Evolutionary conservation across 2,797 vertebrate genomes (phyloP), one percentile per base, ranked within the genome.

Genomic region (Myioborus melanocephalus): DNA sequence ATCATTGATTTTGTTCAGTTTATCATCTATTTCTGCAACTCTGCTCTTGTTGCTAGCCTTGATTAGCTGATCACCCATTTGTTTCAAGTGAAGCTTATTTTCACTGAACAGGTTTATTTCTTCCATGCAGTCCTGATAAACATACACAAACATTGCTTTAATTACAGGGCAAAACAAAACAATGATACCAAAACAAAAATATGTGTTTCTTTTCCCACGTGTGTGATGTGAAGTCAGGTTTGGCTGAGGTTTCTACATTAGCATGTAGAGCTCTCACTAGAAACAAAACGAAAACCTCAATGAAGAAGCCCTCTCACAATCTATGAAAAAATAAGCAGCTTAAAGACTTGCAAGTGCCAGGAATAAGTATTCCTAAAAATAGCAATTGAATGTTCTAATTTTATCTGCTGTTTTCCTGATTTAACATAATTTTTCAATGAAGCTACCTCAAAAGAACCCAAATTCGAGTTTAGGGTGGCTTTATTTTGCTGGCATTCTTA

Each of bases 51-150:
- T 99, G 98, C 98, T 99, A 92, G 99, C 98, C 17, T 97, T 98
- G 90, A 99, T 99, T 53, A 99, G 95, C 97, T 99, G 98, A 84
- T 99, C 98, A 0, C 99, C 99, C 97, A 99, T 98, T 93, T 98
- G 98, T 95, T 98, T 99, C 95, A 99, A 97, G 77, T 98, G 98
- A 85, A 98, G 98, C 96, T 99, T 99, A 94, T 98, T 99, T 97
- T 99, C 98, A 75, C 98, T 99, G 96, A 99, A 99, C 91, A 98
- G 82, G 95, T 98, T 99, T 90, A 99, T 99, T 97, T 99, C 99
- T 97, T 99, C 99, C 98, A 99, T 99, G 97, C 98, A 99, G 96
- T 99, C 99, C 99, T 99, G 96, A 82, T 21, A 89, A 95, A 95
- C 49, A 64, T 12, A 95, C 27, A 94, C 60, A 96, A 94, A 94